A percentile compares a stretch with the other conserved stretches of the same genome.
Evolutionary conservation across 2,888 invertebrate genomes (phyloP).

Genomic region (Gortyna flavago): DNA sequence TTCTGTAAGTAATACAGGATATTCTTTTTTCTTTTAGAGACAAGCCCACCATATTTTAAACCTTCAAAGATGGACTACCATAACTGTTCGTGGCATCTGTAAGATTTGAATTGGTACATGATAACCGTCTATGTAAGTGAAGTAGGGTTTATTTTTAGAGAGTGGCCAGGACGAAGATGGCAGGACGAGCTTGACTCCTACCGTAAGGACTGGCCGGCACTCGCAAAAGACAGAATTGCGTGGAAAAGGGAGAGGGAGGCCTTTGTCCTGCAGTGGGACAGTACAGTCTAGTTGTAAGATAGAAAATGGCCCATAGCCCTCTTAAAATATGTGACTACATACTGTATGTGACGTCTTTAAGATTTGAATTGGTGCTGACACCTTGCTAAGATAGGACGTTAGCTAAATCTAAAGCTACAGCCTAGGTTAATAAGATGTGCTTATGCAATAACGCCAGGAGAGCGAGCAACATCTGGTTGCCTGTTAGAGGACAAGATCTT

Average conservation of each 20-base stretch:
- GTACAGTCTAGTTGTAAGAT: too few species aligned
- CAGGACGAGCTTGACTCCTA: too few species aligned
- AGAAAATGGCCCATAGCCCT: background rate
- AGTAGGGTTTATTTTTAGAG: background rate
- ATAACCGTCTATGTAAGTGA: background rate
- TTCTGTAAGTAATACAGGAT: background rate
- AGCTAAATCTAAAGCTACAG: background rate
- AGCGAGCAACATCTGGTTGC: constrained; percentile 43
- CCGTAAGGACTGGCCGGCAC: too few species aligned
- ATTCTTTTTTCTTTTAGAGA: background rate
- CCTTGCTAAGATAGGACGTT: background rate
- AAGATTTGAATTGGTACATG: background rate
- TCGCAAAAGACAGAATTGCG: too few species aligned
- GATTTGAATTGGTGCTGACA: background rate
- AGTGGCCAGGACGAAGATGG: too few species aligned
- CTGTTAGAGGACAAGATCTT: constrained; percentile 6
- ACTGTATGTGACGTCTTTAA: background rate
- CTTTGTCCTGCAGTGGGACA: too few species aligned
- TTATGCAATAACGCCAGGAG: background rate
- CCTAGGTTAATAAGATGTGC: constrained; percentile 32
- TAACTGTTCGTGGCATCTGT: background rate
- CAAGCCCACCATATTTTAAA: too few species aligned
- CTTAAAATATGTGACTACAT: background rate
- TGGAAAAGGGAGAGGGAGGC: too few species aligned
- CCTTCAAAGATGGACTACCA: background rate